Evolutionary conservation across 2,113 vertebrate species (phyloP), one percentile per base, ranked within the genome.

Genomic region (Cynoglossus semilaevis): DNA sequence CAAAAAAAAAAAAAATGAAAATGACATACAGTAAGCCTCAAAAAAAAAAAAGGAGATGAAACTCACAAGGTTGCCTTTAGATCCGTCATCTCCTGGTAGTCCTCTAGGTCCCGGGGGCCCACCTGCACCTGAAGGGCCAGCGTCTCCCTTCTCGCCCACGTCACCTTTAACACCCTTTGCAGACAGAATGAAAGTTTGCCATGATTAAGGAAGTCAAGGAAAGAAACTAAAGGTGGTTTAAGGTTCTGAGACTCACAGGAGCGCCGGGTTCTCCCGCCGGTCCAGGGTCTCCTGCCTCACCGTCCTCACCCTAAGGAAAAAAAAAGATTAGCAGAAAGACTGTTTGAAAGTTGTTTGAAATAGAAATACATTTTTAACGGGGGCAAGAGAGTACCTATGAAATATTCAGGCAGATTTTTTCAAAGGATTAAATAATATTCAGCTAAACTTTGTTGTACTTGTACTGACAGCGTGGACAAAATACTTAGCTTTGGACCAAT

Each of bases 91-190:
- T 64, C 96, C 96, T 1, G 93, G 90, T 15, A 84, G 88, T 0
- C 95, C 95, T 84, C 94, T 92, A 47, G 92, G 79, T 54, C 95
- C 95, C 0, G 92, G 87, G 35, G 93, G 88, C 10, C 96, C 95
- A 11, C 93, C 91, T 16, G 93, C 85, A 29, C 95, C 94, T 0
- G 94, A 64, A 12, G 70, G 83, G 1, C 95, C 95, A 0, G 89
- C 70, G 15, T 97, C 95, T 0, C 95, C 95, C 65, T 97, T 97
- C 78, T 96, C 95, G 15, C 95, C 95, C 12, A 84, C 0, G 4
- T 98, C 93, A 4, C 94, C 95, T 74, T 90, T 94, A 44, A 50
- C 57, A 0, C 94, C 95, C 95, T 98, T 75, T 14, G 15, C 72
- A 12, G 60, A 5, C 4, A 59, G 22, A 18, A 63, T 29, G 48